Evolutionary conservation across 2,888 invertebrate species (phyloP), one percentile per base, ranked within the genome.

Genomic region (Sesamia inferens): DNA sequence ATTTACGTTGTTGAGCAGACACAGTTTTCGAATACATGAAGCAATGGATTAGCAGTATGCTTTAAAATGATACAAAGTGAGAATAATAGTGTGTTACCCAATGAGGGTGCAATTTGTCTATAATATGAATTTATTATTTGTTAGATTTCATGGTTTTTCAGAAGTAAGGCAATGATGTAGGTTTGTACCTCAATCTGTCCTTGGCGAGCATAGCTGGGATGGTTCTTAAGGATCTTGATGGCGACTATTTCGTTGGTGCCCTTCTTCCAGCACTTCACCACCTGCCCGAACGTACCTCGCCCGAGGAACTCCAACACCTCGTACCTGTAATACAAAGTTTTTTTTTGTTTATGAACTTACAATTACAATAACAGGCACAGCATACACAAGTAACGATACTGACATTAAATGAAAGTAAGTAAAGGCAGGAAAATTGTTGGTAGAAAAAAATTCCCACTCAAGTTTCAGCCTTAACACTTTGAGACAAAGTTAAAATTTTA

Each of bases 231-330:
- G 94, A 99, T 99, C 97, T 99, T 99, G 95, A 99, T 99, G 93
- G 99, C 99, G 91, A 99, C 99, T 93, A 99, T 99, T 96, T 99
- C 99, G 94, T 99, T 99, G 90, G 99, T 99, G 94, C 99, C 99
- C 94, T 99, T 99, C 96, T 99, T 99, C 99, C 99, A 99, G 96
- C 99, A 99, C 97, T 99, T 99, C 92, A 99, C 99, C 92, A 99
- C 99, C 97, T 99, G 97, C 85, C 99, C 99, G 96, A 99, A 99
- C 87, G 99, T 99, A 90, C 99, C 99, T 88, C 99, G 98, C 88
- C 99, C 99, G 92, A 99, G 97, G 96, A 99, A 99, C 97, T 99
- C 99, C 94, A 99, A 97, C 92, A 99, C 99, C 97, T 99, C 97
- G 91, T 95, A 96, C 94, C 96, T 96, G 87, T 0, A 85, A 83